Evolutionary conservation across 2,113 vertebrate species (phyloP).

Genomic region (Ceuthmochares aereus): DNA sequence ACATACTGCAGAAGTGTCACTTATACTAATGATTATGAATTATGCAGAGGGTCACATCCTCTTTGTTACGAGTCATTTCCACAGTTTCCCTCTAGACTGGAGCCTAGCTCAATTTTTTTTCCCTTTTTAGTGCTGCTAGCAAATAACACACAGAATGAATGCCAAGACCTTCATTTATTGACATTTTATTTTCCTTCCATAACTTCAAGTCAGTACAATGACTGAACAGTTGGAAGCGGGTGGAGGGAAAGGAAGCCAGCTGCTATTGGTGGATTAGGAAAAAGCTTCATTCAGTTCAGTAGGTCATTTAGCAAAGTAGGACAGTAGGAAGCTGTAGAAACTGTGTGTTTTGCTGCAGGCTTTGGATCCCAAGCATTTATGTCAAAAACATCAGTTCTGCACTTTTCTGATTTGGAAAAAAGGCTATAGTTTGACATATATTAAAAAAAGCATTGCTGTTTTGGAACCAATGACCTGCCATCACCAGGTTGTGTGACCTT

Average conservation of each 20-base stretch:
- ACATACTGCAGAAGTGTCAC: constrained; percentile 78
- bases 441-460: background rate
- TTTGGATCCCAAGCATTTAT: background rate
- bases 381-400: background rate
- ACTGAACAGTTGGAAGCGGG: background rate
- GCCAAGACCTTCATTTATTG: constrained; percentile 71
- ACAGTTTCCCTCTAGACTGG: constrained; percentile 72
- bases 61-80: constrained; percentile 84
- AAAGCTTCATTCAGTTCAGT: background rate
- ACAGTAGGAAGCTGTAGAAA: background rate
- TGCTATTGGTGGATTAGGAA: background rate
- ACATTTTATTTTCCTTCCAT: constrained; percentile 62
- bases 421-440: background rate
- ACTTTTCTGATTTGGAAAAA: background rate
- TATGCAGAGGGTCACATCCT: constrained; percentile 82
- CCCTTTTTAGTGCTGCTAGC: constrained; percentile 38
- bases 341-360: background rate
- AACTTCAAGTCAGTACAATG: constrained; percentile 48
- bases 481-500: background rate
- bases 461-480: background rate
- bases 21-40: constrained; percentile 85
- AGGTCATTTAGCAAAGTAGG: background rate
- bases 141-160: constrained; percentile 72
- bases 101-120: constrained; percentile 31
- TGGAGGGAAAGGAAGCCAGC: background rate